phyloP scores from a whole-genome alignment of 1,140 invertebrate genomes.

The Trinorchestia longiramus region DNA sequence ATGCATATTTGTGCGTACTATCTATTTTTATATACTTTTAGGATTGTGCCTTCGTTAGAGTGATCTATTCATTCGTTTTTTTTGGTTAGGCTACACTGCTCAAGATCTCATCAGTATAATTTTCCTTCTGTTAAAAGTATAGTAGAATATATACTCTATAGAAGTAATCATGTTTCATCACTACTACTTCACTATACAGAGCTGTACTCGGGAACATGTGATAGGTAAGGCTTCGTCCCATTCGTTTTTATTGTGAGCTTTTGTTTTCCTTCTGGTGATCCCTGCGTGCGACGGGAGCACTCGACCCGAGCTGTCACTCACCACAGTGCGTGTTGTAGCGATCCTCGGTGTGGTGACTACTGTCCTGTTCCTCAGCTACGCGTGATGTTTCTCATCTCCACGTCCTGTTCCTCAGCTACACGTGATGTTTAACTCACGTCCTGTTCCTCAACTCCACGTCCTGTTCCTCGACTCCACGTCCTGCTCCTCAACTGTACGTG shows the following conservation, averaged over 20 bases:
- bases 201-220: too few relatives aligned
- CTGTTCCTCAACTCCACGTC: background rate
- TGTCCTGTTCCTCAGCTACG: background rate
- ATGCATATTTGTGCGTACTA: background rate
- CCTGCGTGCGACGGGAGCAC: too few relatives aligned
- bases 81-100: background rate
- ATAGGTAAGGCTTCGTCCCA: background rate
- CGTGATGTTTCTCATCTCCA: too few relatives aligned
- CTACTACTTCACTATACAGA: background rate
- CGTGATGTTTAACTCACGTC: too few relatives aligned
- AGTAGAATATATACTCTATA: background rate
- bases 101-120: background rate
- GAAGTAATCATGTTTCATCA: background rate
- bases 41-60: background rate
- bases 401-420: too few relatives aligned
- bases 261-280: background rate
- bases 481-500: background rate
- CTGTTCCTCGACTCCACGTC: too few relatives aligned
- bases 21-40: background rate
- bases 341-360: too few relatives aligned
- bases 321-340: too few relatives aligned
- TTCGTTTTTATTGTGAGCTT: background rate
- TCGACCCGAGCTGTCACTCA: background rate
- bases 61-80: background rate
- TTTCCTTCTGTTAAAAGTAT: background rate